Evolutionary conservation across 2,888 invertebrate species (phyloP).

Genomic region (Raillietiella orientalis): DNA sequence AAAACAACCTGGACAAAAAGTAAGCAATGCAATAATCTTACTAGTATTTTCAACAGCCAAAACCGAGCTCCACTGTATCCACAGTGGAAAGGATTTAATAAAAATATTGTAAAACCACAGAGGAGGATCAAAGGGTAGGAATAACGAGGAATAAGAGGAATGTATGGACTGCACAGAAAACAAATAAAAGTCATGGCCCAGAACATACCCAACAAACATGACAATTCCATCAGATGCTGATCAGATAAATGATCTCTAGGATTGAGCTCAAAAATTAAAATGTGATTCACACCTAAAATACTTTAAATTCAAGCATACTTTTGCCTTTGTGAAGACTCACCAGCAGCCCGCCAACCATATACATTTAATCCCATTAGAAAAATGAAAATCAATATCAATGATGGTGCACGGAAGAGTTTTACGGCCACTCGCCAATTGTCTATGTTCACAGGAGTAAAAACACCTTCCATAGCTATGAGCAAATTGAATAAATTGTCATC

Average conservation of each 20-base stretch:
- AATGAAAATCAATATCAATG: constrained; percentile 15
- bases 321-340: too few species aligned
- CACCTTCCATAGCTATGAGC: too few species aligned
- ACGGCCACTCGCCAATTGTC: constrained; percentile 12
- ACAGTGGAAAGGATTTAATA: constrained; percentile 4
- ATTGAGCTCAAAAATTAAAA: constrained; percentile 19
- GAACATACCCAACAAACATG: too few species aligned
- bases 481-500: too few species aligned
- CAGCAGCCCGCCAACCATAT: constrained; percentile 19
- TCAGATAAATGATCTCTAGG: constrained; percentile 18
- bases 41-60: too few species aligned
- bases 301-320: too few species aligned
- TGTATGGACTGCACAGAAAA: constrained; percentile 2
- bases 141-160: constrained; percentile 2
- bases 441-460: too few species aligned
- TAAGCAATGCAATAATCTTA: too few species aligned
- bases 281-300: constrained; percentile 19
- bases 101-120: constrained; percentile 1
- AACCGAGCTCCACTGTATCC: too few species aligned
- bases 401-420: constrained; percentile 16
- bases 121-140: constrained; percentile 3
- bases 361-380: constrained; percentile 18
- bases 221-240: too few species aligned
- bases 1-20: not conserved
- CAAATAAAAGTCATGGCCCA: constrained; percentile 2